A percentile compares a stretch with the other conserved stretches of the same genome.
Conservation (phyloP, 2,113 vertebrate genomes). For the Daubentonia madagascariensis region DNA sequence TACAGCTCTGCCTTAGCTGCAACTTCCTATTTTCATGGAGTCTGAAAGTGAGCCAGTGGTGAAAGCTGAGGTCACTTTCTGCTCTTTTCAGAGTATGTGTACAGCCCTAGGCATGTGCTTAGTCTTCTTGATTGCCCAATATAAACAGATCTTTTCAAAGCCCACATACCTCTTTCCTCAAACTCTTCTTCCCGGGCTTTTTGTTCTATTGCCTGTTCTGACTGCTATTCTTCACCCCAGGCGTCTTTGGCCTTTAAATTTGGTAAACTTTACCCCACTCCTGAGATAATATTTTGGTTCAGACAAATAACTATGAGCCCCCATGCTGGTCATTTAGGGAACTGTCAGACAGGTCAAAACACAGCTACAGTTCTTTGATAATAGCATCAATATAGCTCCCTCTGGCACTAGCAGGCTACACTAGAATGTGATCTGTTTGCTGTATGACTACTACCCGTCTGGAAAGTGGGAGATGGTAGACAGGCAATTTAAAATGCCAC, state of each 20-base stretch:
- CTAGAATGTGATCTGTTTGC: neutral
- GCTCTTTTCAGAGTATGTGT: neutral
- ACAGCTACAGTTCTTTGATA: neutral
- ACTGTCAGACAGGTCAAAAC: neutral
- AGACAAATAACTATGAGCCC: neutral
- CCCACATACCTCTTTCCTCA: neutral
- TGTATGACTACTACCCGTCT: neutral
- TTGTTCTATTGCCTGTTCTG: neutral
- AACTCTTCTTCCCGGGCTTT: neutral
- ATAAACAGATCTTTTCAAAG: neutral
- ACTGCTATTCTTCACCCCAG: neutral
- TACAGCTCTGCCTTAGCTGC: neutral
- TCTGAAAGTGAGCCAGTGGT: neutral
- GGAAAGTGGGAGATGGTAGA: neutral
- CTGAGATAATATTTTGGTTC: neutral
- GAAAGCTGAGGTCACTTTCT: no score
- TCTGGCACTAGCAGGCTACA: neutral
- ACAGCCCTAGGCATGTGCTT: neutral
- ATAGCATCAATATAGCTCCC: rapidly evolving
- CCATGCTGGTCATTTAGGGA: neutral
- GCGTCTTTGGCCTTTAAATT: neutral
- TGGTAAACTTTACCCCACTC: neutral
- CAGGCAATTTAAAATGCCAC: neutral
- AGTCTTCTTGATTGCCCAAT: neutral
- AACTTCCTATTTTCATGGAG: neutral